Evolutionary conservation across 2,113 vertebrate species (phyloP).

Genomic region (Notiomystis cincta): DNA sequence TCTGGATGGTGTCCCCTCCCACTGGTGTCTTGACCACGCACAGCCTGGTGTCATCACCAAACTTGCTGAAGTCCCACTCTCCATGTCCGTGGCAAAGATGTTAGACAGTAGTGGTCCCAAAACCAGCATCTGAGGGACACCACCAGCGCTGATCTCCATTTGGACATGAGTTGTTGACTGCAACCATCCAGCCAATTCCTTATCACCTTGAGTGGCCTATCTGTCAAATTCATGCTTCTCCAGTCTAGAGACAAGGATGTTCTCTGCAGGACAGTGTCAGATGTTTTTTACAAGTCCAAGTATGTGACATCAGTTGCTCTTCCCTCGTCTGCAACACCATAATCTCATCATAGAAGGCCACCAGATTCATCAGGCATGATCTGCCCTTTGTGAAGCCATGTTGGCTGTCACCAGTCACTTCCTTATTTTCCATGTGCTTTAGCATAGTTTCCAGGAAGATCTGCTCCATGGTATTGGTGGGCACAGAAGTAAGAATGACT

Average conservation of each 20-base stretch:
- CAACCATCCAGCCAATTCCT: background rate
- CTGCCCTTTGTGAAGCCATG: background rate
- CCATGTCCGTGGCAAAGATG: background rate
- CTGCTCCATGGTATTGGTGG: background rate
- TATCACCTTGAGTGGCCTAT: background rate
- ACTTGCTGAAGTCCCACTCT: background rate
- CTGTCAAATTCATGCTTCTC: background rate
- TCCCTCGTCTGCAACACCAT: background rate
- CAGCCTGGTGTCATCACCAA: background rate
- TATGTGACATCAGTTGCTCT: background rate
- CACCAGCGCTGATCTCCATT: background rate
- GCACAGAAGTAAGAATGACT: background rate
- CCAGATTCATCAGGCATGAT: background rate
- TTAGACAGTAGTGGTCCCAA: background rate
- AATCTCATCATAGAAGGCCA: background rate
- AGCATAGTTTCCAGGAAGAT: background rate
- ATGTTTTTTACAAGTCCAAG: background rate
- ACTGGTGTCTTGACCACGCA: rapidly evolving
- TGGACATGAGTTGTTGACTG: background rate
- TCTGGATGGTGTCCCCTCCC: background rate
- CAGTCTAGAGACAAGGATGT: background rate
- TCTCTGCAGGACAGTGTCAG: background rate
- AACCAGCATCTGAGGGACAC: background rate
- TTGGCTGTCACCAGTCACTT: background rate
- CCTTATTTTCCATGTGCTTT: background rate